Evolutionary conservation across 2,888 invertebrate species (phyloP).

Genomic region (Drosophila falleni): DNA sequence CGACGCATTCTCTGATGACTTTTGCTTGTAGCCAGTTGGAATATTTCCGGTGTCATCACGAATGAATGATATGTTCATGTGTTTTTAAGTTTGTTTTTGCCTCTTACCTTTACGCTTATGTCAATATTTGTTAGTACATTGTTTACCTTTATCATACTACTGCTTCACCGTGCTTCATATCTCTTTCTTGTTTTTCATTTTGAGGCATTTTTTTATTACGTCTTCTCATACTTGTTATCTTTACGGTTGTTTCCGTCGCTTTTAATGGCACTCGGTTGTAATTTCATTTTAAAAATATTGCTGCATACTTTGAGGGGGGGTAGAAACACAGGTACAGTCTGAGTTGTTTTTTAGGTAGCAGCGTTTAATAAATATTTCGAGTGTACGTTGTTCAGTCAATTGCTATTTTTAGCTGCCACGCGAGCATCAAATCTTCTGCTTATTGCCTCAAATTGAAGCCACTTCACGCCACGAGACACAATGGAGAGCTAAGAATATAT

Average conservation of each 20-base stretch:
- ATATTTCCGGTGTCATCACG: constrained; percentile 29
- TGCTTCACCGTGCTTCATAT: neutral
- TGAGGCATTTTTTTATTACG: constrained; percentile 38
- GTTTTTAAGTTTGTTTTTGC: constrained; percentile 14
- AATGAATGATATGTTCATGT: constrained; percentile 31
- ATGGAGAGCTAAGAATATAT: neutral
- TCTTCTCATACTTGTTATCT: constrained; percentile 59
- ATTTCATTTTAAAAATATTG: constrained; percentile 63
- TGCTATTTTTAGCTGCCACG: constrained; percentile 62
- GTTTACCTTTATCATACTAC: constrained; percentile 65
- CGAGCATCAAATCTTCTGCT: constrained; percentile 59
- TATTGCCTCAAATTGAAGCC: constrained; percentile 48
- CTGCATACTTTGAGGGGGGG: constrained; percentile 9
- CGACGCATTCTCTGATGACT: constrained; percentile 26
- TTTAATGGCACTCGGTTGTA: constrained; percentile 72
- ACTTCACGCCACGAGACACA: constrained; percentile 49
- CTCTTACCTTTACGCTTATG: constrained; percentile 29
- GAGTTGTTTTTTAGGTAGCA: neutral
- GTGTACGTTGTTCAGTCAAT: constrained; percentile 23
- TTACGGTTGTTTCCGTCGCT: constrained; percentile 58
- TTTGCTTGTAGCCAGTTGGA: constrained; percentile 19
- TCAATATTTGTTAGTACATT: constrained; percentile 68
- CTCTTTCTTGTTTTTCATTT: constrained; percentile 2
- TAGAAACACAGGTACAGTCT: neutral
- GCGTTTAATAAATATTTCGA: constrained; percentile 65